Evolutionary conservation across 2,888 invertebrate genomes (phyloP), one percentile per base, ranked within the genome.

Genomic region (Beris chalybata): DNA sequence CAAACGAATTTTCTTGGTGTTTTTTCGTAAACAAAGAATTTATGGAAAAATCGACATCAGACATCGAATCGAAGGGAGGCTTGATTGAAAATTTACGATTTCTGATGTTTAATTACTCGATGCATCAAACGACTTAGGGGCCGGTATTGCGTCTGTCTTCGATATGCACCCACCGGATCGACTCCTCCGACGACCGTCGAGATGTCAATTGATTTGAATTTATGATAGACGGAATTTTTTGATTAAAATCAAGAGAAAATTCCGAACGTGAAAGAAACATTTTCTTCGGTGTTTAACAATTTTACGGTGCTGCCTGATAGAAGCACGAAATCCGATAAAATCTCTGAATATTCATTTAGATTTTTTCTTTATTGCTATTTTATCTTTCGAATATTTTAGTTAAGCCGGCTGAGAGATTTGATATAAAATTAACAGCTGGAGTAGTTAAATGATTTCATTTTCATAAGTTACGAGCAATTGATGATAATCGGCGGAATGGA

Each of bases 121-220:
- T 52, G 61, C 15, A 22, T 47, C 9, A 38, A 22, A 61, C 38
- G 61, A 50, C 13, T 12, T 5, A 9, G 9, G 38, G 31, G 59
- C 47, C 48, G 48, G 22, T 47, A 38, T 38, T 38, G 38, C 38
- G 38, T 38, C 38, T 5, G 32, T 38, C 50, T 50, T 32, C 52
- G 61, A 50, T 43, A 61, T 50, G 52, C 47, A 47, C 53, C 29
- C n/a, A 13, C 30, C 58, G 48, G 43, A 50, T 38, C 15, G 30
- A 52, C 29, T 30, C 38, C n/a, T 12, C 57, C 48, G 31, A n/a
- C 58, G 22, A 13, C 12, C 30, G 52, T 52, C 38, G 47, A 59
- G 38, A 13, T 61, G 61, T 61, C 61, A 61, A 61, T 61, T 61
- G 61, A 61, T 61, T 61, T 61, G 61, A 61, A 61, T 61, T 61